Evolutionary conservation across 2,797 vertebrate genomes (phyloP).

Genomic region (Crypturellus tataupa): DNA sequence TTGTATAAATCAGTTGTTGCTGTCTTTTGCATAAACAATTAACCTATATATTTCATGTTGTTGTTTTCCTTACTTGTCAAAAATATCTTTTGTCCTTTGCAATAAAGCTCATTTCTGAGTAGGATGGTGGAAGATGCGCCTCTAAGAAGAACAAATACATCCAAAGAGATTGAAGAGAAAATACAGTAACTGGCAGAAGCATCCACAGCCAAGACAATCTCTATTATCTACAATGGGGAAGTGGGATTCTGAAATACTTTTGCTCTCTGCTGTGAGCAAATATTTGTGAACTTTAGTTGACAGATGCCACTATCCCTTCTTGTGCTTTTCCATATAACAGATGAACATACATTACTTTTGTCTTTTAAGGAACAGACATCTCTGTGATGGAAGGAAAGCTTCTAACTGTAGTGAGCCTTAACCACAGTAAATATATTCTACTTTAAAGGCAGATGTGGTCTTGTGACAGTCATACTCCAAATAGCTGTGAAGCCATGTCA

Average conservation of each 20-base stretch:
- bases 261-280: not conserved
- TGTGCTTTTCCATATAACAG: not conserved
- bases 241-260: not conserved
- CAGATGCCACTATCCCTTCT: not conserved
- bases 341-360: not conserved
- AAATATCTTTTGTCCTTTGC: not conserved
- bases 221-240: not conserved
- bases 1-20: slow-evolving; percentile 28
- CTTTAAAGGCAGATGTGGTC: not conserved
- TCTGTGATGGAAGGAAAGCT: not conserved
- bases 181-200: not conserved
- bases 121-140: slow-evolving; percentile 9
- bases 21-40: slow-evolving; percentile 33
- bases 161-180: not conserved
- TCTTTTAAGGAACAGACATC: not conserved
- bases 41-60: slow-evolving; percentile 34
- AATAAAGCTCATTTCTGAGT: slow-evolving; percentile 21
- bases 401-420: not conserved
- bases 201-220: not conserved
- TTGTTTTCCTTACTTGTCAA: not conserved
- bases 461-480: not conserved
- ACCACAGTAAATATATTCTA: not conserved
- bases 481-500: not conserved
- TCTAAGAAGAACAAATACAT: slow-evolving; percentile 1
- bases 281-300: not conserved